Evolutionary conservation across 2,888 invertebrate species (phyloP).

Genomic region (Dicyrtomina minuta): DNA sequence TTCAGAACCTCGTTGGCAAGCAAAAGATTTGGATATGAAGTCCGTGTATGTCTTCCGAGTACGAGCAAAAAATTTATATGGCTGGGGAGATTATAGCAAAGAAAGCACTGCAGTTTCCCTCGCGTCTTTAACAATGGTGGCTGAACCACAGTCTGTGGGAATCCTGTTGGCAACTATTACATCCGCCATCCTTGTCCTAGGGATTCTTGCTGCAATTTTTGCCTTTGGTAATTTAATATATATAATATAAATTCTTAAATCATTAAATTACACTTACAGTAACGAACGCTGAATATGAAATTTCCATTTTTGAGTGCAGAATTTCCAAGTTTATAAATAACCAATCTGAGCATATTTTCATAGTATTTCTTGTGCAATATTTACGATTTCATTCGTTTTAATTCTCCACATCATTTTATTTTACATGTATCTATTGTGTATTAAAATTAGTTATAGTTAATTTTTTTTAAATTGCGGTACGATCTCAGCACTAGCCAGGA

Average conservation of each 20-base stretch:
- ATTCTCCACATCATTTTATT: no score
- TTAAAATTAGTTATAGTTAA: no score
- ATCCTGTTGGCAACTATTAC: slow-evolving; percentile 65
- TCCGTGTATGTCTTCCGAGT: slow-evolving; percentile 72
- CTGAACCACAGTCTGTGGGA: slow-evolving; percentile 61
- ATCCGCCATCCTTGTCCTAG: slow-evolving; percentile 60
- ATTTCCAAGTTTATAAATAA: no score
- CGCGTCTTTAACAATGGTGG: slow-evolving; percentile 60
- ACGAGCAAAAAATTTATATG: slow-evolving; percentile 75
- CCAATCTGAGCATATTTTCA: no score
- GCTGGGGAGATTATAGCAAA: slow-evolving; percentile 77
- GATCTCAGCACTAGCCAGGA: no score
- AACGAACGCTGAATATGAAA: no score
- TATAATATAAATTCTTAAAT: neutral
- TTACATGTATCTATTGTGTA: no score
- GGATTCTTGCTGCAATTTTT: slow-evolving; percentile 58
- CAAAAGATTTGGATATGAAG: slow-evolving; percentile 66
- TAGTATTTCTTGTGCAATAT: no score
- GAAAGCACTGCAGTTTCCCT: slow-evolving; percentile 65
- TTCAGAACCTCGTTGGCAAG: slow-evolving; percentile 76
- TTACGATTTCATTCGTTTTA: no score
- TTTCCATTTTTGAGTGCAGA: no score
- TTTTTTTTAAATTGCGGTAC: no score
- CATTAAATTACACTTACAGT: no score
- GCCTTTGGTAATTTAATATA: slow-evolving; percentile 60